Evolutionary conservation across 2,888 invertebrate species (phyloP), one percentile per base, ranked within the genome.

Genomic region (Chrysolina americana): DNA sequence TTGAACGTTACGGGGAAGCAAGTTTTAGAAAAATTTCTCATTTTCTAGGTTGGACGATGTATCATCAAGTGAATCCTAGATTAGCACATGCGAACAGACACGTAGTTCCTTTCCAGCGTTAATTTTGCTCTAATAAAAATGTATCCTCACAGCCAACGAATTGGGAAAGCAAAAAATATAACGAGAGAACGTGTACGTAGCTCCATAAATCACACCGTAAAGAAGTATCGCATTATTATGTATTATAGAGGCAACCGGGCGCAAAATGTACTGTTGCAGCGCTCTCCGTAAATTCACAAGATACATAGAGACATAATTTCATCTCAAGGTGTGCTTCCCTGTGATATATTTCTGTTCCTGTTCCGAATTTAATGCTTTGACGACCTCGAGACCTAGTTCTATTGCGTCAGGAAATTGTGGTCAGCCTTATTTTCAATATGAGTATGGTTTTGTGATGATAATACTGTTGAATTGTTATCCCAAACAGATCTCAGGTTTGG

Each of bases 241-340:
- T 59, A 59, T 59, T 59, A 59, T 59, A 59, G n/a, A n/a, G 9
- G 59, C 59, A 59, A 59, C 59, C 28, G 28, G 59, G 59, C 59
- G n/a, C 9, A 28, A 59, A 59, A 59, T 53, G 19, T 21, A 53
- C 21, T 21, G 15, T 36, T n/a, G 59, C 15, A 59, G 28, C 36
- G 19, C 17, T 8, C 15, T 28, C n/a, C 28, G 19, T 59, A 28
- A 59, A 59, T 59, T 36, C 23, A 28, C 28, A 36, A 59, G 59
- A 59, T 59, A 36, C n/a, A 59, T 36, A 28, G 59, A 28, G 59
- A 59, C n/a, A 59, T 59, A 59, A 28, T 59, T 59, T 59, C 59
- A 59, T 59, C 23, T 28, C 15, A n/a, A 28, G 36, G 15, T 59
- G 28, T 1, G 53, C 11, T 53, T 59, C 4, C n/a, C 36, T 15